phyloP scores from a whole-genome alignment of 2,888 invertebrate genomes.

The Crocallis elinguaria region DNA sequence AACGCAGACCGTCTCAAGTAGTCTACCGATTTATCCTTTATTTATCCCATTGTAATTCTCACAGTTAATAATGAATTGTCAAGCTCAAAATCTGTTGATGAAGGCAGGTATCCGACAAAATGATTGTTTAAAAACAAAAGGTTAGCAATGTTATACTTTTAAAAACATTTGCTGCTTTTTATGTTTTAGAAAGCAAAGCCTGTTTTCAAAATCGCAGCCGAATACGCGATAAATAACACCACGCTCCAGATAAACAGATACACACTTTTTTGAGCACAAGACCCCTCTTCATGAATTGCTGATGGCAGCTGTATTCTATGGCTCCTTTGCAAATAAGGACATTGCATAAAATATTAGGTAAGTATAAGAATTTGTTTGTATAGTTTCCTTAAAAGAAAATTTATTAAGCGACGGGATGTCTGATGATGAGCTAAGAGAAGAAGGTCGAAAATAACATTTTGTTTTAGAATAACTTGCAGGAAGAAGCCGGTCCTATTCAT shows the following conservation, averaged over 20 bases:
- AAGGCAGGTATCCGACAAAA: neutral
- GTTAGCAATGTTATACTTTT: neutral
- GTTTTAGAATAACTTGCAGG: too few species aligned
- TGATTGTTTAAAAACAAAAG: conserved; percentile 2
- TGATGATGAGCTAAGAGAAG: neutral
- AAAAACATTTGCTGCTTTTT: neutral
- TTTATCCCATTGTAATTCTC: conserved; percentile 55
- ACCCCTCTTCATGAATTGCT: conserved; percentile 69
- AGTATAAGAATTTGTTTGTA: conserved; percentile 12
- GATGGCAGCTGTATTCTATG: conserved; percentile 65
- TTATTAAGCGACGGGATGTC: neutral
- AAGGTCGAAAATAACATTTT: too few species aligned
- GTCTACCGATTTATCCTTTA: conserved; percentile 54
- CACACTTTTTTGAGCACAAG: conserved; percentile 49
- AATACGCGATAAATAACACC: conserved; percentile 54
- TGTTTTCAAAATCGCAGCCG: conserved; percentile 41
- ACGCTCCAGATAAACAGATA: conserved; percentile 54
- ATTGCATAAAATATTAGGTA: conserved; percentile 59
- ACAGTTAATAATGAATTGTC: conserved; percentile 41
- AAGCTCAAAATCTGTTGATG: conserved; percentile 1
- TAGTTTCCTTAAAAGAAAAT: conserved; percentile 38
- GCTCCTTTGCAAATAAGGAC: conserved; percentile 62
- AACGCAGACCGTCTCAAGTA: conserved; percentile 56
- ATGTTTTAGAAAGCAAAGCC: conserved; percentile 20
- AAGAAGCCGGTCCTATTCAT: too few species aligned